Evolutionary conservation across 2,797 vertebrate genomes (phyloP), one percentile per base, ranked within the genome.

Genomic region (Poeciliopsis turneri): DNA sequence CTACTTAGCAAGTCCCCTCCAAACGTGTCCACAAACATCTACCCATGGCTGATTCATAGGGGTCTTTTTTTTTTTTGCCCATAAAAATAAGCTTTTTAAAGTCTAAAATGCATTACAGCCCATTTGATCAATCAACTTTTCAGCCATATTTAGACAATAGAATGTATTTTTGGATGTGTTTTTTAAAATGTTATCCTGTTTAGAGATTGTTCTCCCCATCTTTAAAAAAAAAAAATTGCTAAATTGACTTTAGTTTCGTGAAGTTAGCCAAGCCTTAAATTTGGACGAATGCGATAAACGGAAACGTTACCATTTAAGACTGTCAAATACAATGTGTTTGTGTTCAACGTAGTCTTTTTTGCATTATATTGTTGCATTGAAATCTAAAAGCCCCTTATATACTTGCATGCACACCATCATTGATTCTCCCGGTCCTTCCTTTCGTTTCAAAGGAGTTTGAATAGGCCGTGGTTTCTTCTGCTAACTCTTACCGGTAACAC

Each of bases 401-500:
- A 11, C 18, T 68, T 57, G 23, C 20, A 68, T 23, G 15, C 4
- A 64, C 30, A 36, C 6, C 1, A 4, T 36, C 33, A 43, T n/a
- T 11, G 28, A 76, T 28, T 80, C 23, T 78, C 23, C 16, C 13
- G 3, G 13, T 57, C 53, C 70, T 36, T 43, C 51, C 55, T 61
- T 64, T 15, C 18, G 59, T 64, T 64, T 33, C 33, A 39, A 23
- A 9, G 39, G 3, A 20, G 33, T 64, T 36, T 64, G 13, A 20
- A 45, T 11, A 39, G 70, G 7, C 55, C 43, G 43, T 20, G 16
- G 15, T 53, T 49, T 79, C 18, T 51, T 36, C 51, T 10, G 55
- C 59, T 66, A 16, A 51, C 73, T 73, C 61, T 51, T 75, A 75
- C 69, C 51, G 57, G 78, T 43, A 71, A 36, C 20, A 79, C 10